Evolutionary conservation across 2,797 vertebrate genomes (phyloP).

Genomic region (Petrocephalus schoutedeni): DNA sequence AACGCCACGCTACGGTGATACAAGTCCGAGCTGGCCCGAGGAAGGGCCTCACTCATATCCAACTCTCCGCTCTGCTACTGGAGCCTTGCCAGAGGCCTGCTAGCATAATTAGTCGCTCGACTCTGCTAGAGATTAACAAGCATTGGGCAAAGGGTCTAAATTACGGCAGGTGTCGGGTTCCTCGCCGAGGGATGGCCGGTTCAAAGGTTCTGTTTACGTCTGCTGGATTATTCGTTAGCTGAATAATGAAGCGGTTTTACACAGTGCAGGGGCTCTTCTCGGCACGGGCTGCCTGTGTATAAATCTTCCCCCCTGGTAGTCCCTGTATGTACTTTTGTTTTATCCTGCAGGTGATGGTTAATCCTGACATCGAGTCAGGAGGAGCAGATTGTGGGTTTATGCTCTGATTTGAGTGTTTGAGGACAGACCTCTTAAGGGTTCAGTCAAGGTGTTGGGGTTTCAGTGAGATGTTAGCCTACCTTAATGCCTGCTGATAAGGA

Average conservation of each 20-base stretch:
- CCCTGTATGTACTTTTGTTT: not conserved
- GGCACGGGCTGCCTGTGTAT: not conserved
- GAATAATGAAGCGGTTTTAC: not conserved
- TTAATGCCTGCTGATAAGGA: not conserved
- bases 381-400: not conserved
- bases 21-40: not conserved
- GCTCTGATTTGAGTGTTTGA: not conserved
- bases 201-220: not conserved
- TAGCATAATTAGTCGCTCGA: not conserved
- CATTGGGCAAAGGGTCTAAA: not conserved
- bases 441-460: not conserved
- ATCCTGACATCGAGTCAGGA: not conserved
- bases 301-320: not conserved
- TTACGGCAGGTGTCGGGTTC: not conserved
- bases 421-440: not conserved
- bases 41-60: not conserved
- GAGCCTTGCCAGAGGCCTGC: not conserved
- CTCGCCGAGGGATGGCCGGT: not conserved
- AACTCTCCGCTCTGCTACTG: not conserved
- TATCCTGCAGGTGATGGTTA: not conserved
- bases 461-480: not conserved
- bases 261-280: not conserved
- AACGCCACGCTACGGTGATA: not conserved
- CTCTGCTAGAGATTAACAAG: not conserved
- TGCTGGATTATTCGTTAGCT: not conserved